Base-by-base conservation (phyloP, 1,140 invertebrate species). In the Adoxophyes honmai region DNA sequence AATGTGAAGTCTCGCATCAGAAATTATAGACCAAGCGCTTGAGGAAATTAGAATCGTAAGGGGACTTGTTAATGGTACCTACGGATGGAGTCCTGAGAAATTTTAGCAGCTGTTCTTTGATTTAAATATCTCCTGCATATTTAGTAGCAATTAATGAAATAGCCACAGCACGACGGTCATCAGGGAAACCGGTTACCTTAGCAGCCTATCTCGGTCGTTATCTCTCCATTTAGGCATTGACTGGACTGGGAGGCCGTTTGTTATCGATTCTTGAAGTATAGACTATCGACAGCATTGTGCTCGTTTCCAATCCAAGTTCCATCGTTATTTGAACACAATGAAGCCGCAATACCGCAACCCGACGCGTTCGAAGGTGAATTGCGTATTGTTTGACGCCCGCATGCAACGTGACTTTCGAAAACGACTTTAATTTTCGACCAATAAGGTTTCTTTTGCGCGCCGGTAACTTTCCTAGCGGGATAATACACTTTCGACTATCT, bases 341-440 rank as follows among this genome's bases (percentile, higher is more conserved):
- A 78, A 86, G 82, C 82, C 82, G 81, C 85, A 83, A 86, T 81
- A 86, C 82, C 85, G 80, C 82, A 85, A 86, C 81, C 66, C 81
- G 80, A 80, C 78, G 80, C 85, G 81, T 74, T 78, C 81, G 85
- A 85, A 88, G 85, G 83, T 86, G 85, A 86, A 88, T 88, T 86
- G 83, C 82, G 81, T 86, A 86, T 88, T 88, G 85, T 88, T 88
- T 73, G 79, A 68, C 61, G 75, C 85, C 75, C 82, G 81, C 75
- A 76, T 82, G 60, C 75, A 64, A 68, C 73, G 70, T 72, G 73
- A 79, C 80, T 81, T 75, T 71, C 69, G 72, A 86, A 88, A 80
- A 78, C 69, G 66, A 77, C 78, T 84, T 78, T 82, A 80, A 73
- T 65, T 68, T 73, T 73, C 68, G 61, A 65, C 62, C 57, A 66